Evolutionary conservation across 2,888 invertebrate species (phyloP).

Genomic region (Tinea pellionella): DNA sequence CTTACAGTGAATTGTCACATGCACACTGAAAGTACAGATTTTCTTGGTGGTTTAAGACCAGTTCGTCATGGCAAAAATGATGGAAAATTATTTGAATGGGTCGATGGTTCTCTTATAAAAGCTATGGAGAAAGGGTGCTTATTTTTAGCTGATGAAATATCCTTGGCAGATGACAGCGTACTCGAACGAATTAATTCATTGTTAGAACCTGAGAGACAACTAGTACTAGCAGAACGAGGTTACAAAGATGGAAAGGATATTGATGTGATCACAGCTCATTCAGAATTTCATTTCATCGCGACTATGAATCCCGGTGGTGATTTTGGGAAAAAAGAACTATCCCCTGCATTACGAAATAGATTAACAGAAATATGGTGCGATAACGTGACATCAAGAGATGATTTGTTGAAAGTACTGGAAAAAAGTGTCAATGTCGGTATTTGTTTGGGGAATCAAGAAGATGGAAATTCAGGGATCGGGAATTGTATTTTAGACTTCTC

Average conservation of each 20-base stretch:
- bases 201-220: constrained; percentile 90
- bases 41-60: constrained; percentile 94
- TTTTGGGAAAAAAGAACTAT: constrained; percentile 98
- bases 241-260: constrained; percentile 70
- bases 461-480: constrained; percentile 71
- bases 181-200: constrained; percentile 97
- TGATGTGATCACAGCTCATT: constrained; percentile 74
- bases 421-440: constrained; percentile 76
- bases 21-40: constrained; percentile 98
- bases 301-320: constrained; percentile 99
- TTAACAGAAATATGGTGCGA: constrained; percentile 99
- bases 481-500: constrained; percentile 82
- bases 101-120: constrained; percentile 92
- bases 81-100: constrained; percentile 92
- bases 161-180: constrained; percentile 97
- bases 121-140: constrained; percentile 90
- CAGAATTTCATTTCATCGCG: constrained; percentile 89
- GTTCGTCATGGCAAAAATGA: constrained; percentile 75
- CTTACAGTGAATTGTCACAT: constrained; percentile 96
- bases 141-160: constrained; percentile 98
- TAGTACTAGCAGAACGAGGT: constrained; percentile 93
- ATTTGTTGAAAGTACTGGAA: constrained; percentile 83
- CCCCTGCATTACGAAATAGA: constrained; percentile 95
- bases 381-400: constrained; percentile 75
- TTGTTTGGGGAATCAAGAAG: constrained; percentile 62